Conservation (phyloP, 1,140 invertebrate species). For the Drosophila santomea region DNA sequence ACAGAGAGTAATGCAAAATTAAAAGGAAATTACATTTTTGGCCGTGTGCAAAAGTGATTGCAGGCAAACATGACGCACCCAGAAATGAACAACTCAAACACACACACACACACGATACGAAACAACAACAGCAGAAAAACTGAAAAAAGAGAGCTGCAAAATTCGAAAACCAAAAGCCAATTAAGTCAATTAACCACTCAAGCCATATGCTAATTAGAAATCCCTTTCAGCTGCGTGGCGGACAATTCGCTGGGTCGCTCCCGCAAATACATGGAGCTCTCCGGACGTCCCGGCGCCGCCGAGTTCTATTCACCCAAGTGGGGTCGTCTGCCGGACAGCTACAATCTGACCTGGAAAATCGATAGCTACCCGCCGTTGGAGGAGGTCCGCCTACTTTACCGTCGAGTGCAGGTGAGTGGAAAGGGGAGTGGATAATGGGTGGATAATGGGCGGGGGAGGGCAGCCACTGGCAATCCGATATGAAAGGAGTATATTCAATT, state of each 20-base stretch:
- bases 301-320: slow-evolving; percentile 87
- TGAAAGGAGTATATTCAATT: slow-evolving; percentile 43
- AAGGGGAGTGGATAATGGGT: background rate
- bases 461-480: slow-evolving; percentile 41
- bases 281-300: slow-evolving; percentile 88
- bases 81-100: slow-evolving; percentile 19
- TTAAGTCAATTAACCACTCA: slow-evolving; percentile 48
- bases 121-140: background rate
- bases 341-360: slow-evolving; percentile 87
- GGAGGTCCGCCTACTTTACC: slow-evolving; percentile 88
- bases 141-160: background rate
- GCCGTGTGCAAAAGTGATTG: slow-evolving; percentile 26
- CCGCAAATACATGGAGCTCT: slow-evolving; percentile 88
- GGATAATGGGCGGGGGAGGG: background rate
- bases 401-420: slow-evolving; percentile 87
- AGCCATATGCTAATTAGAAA: slow-evolving; percentile 24
- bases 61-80: slow-evolving; percentile 25
- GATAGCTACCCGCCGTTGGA: slow-evolving; percentile 88
- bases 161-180: slow-evolving; percentile 24
- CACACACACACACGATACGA: no score
- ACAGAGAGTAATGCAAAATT: slow-evolving; percentile 57
- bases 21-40: slow-evolving; percentile 59
- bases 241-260: slow-evolving; percentile 89
- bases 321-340: slow-evolving; percentile 86
- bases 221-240: slow-evolving; percentile 87